phyloP scores from a whole-genome alignment of 2,888 invertebrate species.

The Graphium colonna region DNA sequence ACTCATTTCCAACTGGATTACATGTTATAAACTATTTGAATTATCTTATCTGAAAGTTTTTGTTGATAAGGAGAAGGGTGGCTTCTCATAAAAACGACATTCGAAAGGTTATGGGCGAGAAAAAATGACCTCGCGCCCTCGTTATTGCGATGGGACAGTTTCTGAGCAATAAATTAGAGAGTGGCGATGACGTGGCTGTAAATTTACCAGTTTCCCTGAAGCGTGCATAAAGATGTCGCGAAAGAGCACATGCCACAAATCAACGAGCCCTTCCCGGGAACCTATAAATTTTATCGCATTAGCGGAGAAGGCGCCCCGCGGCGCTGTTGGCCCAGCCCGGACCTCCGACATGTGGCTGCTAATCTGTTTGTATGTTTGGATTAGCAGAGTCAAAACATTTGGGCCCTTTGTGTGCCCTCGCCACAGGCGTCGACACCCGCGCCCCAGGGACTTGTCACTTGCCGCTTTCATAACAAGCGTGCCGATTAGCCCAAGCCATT shows the following conservation, averaged over 20 bases:
- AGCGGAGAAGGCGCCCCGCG: slow-evolving; percentile 40
- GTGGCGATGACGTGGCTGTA: slow-evolving; percentile 21
- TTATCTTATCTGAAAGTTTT: not conserved
- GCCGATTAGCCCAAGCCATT: too few relatives aligned
- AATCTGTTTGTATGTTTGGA: slow-evolving; percentile 17
- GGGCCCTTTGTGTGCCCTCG: not conserved
- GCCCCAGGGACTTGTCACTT: not conserved
- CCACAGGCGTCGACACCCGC: too few relatives aligned
- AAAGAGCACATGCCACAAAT: slow-evolving; percentile 13
- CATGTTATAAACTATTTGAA: too few relatives aligned
- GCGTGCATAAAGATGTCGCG: slow-evolving; percentile 29
- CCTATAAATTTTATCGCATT: slow-evolving; percentile 48
- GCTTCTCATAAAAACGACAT: not conserved
- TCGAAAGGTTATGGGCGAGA: not conserved
- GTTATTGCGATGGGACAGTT: not conserved
- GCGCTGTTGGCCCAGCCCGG: slow-evolving; percentile 20
- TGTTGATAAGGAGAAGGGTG: not conserved
- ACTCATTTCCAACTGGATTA: too few relatives aligned
- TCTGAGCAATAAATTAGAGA: slow-evolving; percentile 20
- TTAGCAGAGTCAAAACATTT: slow-evolving; percentile 20
- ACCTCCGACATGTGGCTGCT: slow-evolving; percentile 13
- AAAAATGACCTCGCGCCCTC: not conserved
- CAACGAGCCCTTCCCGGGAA: slow-evolving; percentile 47
- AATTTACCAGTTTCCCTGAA: slow-evolving; percentile 31
- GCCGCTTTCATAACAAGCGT: not conserved